These are phyloP conservation scores for Melitaea cinxia DNA, from an alignment of 1,140 invertebrate genomes.

Conservation along the genomic window DNA sequence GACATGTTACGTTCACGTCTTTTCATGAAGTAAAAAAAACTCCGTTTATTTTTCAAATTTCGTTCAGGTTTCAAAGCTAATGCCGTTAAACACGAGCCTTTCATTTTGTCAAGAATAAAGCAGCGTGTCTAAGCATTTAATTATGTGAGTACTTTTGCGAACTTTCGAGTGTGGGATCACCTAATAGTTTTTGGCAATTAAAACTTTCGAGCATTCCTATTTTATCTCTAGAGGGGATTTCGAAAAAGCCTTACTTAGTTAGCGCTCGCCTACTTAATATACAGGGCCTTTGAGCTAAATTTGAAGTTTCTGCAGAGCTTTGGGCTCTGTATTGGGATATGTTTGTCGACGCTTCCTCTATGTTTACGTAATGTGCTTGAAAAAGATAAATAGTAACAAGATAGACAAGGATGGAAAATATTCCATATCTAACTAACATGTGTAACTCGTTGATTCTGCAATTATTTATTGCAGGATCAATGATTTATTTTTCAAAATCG, in stretches of 20 bases:
- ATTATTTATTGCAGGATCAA: too few relatives aligned
- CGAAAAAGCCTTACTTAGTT: not conserved
- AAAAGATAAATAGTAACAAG: too few relatives aligned
- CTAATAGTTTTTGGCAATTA: not conserved
- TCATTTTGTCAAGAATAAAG: not conserved
- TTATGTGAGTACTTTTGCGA: not conserved
- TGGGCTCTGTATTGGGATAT: not conserved
- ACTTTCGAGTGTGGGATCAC: not conserved
- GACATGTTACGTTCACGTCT: too few relatives aligned
- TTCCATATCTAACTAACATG: too few relatives aligned
- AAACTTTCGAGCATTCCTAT: not conserved
- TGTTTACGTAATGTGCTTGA: too few relatives aligned
- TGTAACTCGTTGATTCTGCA: too few relatives aligned
- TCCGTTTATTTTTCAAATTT: not conserved
- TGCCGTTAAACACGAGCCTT: too few relatives aligned
- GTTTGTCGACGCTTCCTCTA: not conserved
- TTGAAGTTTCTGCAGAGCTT: not conserved
- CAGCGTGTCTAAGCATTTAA: not conserved
- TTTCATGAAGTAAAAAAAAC: too few relatives aligned
- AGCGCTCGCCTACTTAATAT: too few relatives aligned
- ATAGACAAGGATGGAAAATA: too few relatives aligned
- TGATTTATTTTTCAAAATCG: too few relatives aligned
- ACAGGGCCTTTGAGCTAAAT: not conserved
- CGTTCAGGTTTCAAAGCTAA: too few relatives aligned
- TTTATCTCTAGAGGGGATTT: not conserved